Evolutionary conservation across 2,888 invertebrate genomes (phyloP).

Genomic region (Amiota mariae): DNA sequence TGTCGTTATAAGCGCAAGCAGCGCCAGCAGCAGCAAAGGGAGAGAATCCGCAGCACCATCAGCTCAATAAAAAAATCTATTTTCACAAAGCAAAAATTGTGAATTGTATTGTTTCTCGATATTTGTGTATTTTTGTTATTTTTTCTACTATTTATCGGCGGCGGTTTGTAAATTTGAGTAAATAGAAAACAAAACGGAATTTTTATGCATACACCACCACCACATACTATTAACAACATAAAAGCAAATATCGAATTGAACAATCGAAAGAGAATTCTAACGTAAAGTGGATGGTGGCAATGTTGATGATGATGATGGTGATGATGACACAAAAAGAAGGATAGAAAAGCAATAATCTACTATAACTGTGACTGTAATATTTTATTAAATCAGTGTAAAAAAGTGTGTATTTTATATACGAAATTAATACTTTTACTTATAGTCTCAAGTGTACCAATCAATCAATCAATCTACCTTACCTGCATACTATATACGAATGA

Average conservation of each 20-base stretch:
- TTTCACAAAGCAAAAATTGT: constrained; percentile 59
- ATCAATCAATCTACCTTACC: neutral
- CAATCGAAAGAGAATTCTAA: neutral
- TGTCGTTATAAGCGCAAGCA: constrained; percentile 61
- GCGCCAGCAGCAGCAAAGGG: constrained; percentile 38
- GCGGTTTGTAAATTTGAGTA: constrained; percentile 25
- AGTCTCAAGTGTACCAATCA: neutral
- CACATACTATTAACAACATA: neutral
- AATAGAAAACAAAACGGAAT: constrained; percentile 36
- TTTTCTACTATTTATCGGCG: constrained; percentile 7
- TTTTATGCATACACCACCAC: neutral
- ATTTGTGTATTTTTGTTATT: constrained; percentile 23
- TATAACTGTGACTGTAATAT: neutral
- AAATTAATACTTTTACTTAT: neutral
- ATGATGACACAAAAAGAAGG: neutral
- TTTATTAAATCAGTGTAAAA: neutral
- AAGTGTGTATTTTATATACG: neutral
- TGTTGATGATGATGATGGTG: too few relatives aligned
- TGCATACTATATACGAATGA: too few relatives aligned
- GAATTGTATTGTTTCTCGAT: neutral
- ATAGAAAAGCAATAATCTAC: neutral
- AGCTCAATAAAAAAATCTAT: constrained; percentile 64
- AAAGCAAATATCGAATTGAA: neutral
- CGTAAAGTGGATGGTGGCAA: too few relatives aligned
- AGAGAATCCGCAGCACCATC: constrained; percentile 48